Conservation (phyloP, 2,888 invertebrate genomes). For the Trilocha varians region DNA sequence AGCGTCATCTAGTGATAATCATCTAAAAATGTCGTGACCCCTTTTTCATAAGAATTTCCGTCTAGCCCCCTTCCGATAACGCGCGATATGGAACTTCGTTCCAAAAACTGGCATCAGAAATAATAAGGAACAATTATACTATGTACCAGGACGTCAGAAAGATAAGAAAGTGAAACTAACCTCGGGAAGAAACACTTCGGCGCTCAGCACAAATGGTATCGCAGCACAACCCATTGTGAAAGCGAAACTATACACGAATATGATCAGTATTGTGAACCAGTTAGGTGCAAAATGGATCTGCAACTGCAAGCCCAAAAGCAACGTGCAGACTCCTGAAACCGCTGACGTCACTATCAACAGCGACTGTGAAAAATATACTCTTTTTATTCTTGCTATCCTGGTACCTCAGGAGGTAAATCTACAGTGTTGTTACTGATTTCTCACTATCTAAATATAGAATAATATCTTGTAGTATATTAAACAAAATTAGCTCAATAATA, state of each 20-base stretch:
- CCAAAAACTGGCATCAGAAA: too few relatives aligned
- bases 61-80: too few relatives aligned
- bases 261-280: conserved; percentile 36
- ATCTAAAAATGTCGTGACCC: too few relatives aligned
- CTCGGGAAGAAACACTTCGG: conserved; percentile 57
- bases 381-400: background rate
- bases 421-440: too few relatives aligned
- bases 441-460: too few relatives aligned
- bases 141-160: background rate
- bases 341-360: conserved; percentile 27
- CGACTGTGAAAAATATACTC: conserved; percentile 18
- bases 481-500: too few relatives aligned
- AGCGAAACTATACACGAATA: conserved; percentile 40
- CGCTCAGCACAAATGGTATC: conserved; percentile 46
- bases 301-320: conserved; percentile 33
- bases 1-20: too few relatives aligned
- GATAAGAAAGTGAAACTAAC: conserved; percentile 17
- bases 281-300: conserved; percentile 34
- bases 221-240: conserved; percentile 49
- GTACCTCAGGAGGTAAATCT: too few relatives aligned
- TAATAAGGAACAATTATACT: background rate
- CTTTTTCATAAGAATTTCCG: too few relatives aligned
- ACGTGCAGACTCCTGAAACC: conserved; percentile 28
- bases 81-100: too few relatives aligned
- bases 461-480: too few relatives aligned